A percentile compares a stretch with the other conserved stretches of the same genome.
Evolutionary conservation across 2,888 invertebrate species (phyloP).

Genomic region (Copidosoma aretas): DNA sequence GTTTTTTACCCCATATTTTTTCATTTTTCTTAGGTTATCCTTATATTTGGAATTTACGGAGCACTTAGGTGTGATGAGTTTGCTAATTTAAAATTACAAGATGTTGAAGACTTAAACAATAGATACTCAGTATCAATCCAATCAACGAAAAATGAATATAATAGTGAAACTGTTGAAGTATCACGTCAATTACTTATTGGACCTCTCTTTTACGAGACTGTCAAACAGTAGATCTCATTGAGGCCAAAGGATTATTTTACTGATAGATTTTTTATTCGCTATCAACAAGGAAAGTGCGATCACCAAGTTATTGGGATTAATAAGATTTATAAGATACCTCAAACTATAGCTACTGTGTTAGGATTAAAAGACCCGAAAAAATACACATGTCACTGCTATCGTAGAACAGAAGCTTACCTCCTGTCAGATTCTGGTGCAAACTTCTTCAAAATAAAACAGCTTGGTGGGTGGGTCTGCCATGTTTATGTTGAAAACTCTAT

Average conservation of each 20-base stretch:
- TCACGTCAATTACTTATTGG: slow-evolving; percentile 40
- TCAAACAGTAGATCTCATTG: background rate
- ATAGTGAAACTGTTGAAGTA: slow-evolving; percentile 5
- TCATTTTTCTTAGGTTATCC: slow-evolving; percentile 37
- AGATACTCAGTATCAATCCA: slow-evolving; percentile 40
- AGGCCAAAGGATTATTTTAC: background rate
- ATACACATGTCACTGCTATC: too few species aligned
- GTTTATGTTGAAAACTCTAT: slow-evolving; percentile 44
- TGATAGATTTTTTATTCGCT: slow-evolving; percentile 8
- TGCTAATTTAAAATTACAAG: slow-evolving; percentile 36
- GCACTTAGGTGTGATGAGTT: slow-evolving; percentile 42
- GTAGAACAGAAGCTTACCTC: too few species aligned
- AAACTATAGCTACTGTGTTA: background rate
- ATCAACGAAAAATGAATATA: slow-evolving; percentile 41
- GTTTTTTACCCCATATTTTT: slow-evolving; percentile 8
- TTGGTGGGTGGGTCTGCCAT: slow-evolving; percentile 9
- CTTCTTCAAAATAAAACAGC: too few species aligned
- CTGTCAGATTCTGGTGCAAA: too few species aligned
- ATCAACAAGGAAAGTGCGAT: background rate
- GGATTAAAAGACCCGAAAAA: too few species aligned
- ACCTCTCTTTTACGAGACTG: background rate
- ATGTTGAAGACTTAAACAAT: slow-evolving; percentile 39
- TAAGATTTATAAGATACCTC: background rate
- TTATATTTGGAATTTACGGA: slow-evolving; percentile 43
- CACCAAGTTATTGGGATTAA: background rate